These are phyloP conservation scores for Gymnarchus niloticus DNA, from an alignment of 2,113 vertebrate species.

Conservation along the genomic window DNA sequence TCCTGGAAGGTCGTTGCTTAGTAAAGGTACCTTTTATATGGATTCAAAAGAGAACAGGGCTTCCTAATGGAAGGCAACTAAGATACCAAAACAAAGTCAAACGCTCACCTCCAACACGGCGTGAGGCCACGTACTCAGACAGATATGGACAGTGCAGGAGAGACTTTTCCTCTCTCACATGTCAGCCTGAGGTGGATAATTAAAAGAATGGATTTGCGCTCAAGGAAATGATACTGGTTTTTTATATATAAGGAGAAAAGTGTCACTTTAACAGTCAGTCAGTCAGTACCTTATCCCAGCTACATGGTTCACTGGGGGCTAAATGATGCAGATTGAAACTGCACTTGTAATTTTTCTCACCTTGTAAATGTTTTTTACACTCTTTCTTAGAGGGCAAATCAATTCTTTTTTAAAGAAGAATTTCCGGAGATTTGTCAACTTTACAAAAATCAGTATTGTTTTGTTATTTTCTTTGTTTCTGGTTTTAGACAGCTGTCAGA, in stretches of 20 bases:
- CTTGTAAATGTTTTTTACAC: background rate
- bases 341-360: background rate
- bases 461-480: background rate
- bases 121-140: background rate
- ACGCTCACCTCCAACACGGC: background rate
- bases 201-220: background rate
- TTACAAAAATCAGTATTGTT: background rate
- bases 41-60: background rate
- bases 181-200: background rate
- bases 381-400: background rate
- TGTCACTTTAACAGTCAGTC: background rate
- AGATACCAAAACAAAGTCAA: background rate
- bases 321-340: background rate
- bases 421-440: background rate
- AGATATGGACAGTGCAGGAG: background rate
- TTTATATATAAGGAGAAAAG: background rate
- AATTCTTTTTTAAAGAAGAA: background rate
- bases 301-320: background rate
- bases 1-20: background rate
- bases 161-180: background rate
- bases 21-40: background rate
- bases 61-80: background rate
- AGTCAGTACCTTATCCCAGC: too few relatives aligned
- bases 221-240: background rate
- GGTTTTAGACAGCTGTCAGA: background rate